phyloP scores from a whole-genome alignment of 2,797 vertebrate species.

The Orientallactaga sibirica region DNA sequence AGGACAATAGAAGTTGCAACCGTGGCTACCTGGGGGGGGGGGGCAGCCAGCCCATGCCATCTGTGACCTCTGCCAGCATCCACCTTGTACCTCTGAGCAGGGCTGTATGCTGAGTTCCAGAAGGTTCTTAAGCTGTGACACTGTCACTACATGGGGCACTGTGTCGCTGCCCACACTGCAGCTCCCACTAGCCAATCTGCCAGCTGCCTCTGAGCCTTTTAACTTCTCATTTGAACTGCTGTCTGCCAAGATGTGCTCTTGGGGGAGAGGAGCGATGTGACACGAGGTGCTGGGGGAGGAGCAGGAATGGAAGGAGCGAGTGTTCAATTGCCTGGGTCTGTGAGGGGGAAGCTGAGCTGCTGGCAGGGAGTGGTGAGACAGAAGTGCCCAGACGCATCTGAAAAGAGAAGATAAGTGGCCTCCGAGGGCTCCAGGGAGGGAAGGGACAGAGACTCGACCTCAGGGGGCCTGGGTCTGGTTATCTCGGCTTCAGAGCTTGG shows the following conservation, averaged over 20 bases:
- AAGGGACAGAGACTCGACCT: background rate
- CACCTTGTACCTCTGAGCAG: background rate
- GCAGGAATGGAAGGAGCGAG: background rate
- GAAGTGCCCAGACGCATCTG: too few relatives aligned
- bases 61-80: background rate
- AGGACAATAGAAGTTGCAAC: rapidly evolving
- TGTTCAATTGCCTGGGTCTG: background rate
- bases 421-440: background rate
- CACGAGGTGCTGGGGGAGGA: background rate
- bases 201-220: background rate
- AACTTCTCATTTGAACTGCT: background rate
- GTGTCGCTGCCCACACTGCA: rapidly evolving
- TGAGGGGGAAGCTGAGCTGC: too few relatives aligned
- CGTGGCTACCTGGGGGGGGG: rapidly evolving
- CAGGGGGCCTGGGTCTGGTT: background rate
- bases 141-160: background rate
- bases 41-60: background rate
- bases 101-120: too few relatives aligned
- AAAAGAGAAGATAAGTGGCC: background rate
- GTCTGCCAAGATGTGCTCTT: background rate
- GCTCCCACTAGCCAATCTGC: background rate
- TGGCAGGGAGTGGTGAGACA: background rate
- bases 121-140: background rate
- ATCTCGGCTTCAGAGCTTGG: background rate
- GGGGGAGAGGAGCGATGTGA: background rate